Conservation (phyloP, 23 tunicate species). For the Halocynthia roretzi region DNA sequence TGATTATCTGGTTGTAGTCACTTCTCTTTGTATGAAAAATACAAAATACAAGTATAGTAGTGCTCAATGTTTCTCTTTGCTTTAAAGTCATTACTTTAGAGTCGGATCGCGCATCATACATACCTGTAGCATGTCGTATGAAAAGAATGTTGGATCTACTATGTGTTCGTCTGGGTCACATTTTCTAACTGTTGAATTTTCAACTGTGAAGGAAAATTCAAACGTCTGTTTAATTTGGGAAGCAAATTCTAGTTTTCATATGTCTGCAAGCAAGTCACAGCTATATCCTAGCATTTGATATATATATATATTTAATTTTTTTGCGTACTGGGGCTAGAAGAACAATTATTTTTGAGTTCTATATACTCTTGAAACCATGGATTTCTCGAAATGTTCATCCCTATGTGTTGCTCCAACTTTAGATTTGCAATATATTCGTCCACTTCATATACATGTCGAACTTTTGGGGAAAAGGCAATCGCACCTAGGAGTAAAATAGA, state of each 20-base stretch:
- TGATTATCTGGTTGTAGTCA: no score
- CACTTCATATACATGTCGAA: background rate
- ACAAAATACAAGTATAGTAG: no score
- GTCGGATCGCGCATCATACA: no score
- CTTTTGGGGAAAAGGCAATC: conserved; percentile 51
- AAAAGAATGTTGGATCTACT: background rate
- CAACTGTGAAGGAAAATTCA: no score
- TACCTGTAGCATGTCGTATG: background rate
- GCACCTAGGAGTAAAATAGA: conserved; percentile 32
- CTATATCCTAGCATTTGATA: no score
- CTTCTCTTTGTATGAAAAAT: no score
- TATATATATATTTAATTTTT: background rate
- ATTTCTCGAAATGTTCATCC: conserved; percentile 19
- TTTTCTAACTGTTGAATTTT: background rate
- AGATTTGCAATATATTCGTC: conserved; percentile 40
- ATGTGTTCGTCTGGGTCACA: background rate
- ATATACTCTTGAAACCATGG: conserved; percentile 67
- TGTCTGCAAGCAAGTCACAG: background rate
- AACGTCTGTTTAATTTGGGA: no score
- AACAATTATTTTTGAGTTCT: conserved; percentile 21
- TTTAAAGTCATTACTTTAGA: no score
- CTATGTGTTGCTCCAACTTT: conserved; percentile 10
- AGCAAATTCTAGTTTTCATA: background rate
- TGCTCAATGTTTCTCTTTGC: no score
- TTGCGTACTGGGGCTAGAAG: background rate